Evolutionary conservation across 1,140 invertebrate species (phyloP).

Genomic region (Stratiolaelaps scimitus): DNA sequence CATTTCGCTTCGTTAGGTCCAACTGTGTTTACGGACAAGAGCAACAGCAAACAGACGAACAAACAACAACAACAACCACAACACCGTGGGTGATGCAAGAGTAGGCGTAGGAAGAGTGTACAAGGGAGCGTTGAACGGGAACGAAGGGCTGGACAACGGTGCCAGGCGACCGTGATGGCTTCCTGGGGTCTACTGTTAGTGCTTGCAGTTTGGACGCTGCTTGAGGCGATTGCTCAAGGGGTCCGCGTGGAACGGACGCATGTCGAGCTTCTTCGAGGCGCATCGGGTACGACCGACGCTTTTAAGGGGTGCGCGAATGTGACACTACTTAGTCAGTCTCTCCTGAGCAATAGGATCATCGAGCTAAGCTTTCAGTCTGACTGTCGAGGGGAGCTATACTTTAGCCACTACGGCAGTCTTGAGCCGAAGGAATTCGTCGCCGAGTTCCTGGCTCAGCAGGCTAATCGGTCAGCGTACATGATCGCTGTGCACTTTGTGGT

Average conservation of each 20-base stretch:
- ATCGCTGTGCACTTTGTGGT: slow-evolving; percentile 1
- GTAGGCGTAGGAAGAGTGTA: too few relatives aligned
- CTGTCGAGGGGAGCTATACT: neutral
- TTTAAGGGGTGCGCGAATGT: slow-evolving; percentile 12
- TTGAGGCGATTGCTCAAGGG: neutral
- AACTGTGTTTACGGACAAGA: too few relatives aligned
- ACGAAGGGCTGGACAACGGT: too few relatives aligned
- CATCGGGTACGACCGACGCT: neutral
- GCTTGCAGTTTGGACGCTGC: too few relatives aligned
- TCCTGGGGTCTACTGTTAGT: too few relatives aligned
- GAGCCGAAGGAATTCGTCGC: slow-evolving; percentile 21
- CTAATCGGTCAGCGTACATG: neutral
- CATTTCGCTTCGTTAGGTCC: too few relatives aligned
- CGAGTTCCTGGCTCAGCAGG: slow-evolving; percentile 19
- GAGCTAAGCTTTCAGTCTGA: slow-evolving; percentile 6
- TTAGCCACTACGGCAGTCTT: neutral
- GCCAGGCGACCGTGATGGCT: too few relatives aligned
- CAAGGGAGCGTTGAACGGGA: too few relatives aligned
- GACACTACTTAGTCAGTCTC: neutral
- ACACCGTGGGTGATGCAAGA: too few relatives aligned
- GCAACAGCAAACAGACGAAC: too few relatives aligned
- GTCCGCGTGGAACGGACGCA: slow-evolving; percentile 2
- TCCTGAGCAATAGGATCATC: neutral
- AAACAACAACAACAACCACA: too few relatives aligned
- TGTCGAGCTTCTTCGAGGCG: neutral